Evolutionary conservation across 1,140 invertebrate genomes (phyloP), one percentile per base, ranked within the genome.

Genomic region (Eumaeus atala): DNA sequence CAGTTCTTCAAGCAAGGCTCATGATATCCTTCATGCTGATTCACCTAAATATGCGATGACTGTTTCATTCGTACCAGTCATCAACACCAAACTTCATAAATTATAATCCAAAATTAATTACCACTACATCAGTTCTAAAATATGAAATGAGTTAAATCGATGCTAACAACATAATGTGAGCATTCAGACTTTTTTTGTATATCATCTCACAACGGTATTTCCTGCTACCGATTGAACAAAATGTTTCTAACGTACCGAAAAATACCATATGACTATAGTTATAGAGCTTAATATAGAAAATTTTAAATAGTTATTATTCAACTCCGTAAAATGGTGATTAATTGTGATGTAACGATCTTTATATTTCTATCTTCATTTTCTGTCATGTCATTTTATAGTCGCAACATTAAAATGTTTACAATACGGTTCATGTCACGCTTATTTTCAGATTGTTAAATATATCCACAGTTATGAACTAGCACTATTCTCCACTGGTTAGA

Each of bases 61-160:
- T 28, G 21, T 28, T n/a, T 2, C 21, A 28, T 28, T 28, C 21
- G 21, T 14, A 14, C 3, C 40, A 44, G 40, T 12, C 38, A 6
- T 11, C 38, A 40, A 9, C 40, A 44, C 16, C 40, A 49, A 38
- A 48, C 56, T 48, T 61, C 64, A 77, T 84, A 78, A 77, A 86
- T 81, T 69, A 74, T 61, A 60, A 62, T 72, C 74, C 18, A 74
- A 77, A 84, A 77, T 77, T 75, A 83, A 83, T 72, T 79, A 55
- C 56, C 54, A 72, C 74, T 77, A 72, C 72, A 74, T 64, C 67
- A 75, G 72, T 84, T 65, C 73, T 77, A 58, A 75, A 79, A 85
- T 84, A 82, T 84, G 74, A 82, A 78, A 83, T 79, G 76, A 77
- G 76, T 84, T 81, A 84, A 81, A 79, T 82, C 70, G 76, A 72